These are phyloP conservation scores for Bubalus kerabau DNA, from an alignment of 2,113 vertebrate genomes.

Conservation along the genomic window DNA sequence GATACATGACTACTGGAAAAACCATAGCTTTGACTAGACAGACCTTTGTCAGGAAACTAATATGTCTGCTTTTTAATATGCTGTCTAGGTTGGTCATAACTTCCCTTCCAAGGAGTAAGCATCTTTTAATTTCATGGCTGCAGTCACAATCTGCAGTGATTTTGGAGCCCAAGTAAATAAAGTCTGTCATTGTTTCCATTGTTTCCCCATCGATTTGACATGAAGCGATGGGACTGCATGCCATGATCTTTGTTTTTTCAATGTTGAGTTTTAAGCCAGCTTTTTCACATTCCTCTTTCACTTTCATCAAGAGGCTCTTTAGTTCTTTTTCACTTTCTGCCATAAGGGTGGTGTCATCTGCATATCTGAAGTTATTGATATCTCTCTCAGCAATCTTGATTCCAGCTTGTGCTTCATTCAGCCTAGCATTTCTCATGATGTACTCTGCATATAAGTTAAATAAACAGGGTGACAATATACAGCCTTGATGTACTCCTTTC, in stretches of 20 bases:
- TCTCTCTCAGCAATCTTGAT: neutral
- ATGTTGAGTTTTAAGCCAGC: neutral
- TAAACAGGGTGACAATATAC: neutral
- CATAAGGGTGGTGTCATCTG: neutral
- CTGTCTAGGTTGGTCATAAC: neutral
- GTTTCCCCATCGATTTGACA: neutral
- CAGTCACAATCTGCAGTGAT: neutral
- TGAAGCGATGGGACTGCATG: neutral
- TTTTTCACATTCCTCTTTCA: neutral
- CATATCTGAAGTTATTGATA: neutral
- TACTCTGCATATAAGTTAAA: neutral
- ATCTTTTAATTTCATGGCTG: neutral
- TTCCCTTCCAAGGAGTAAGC: neutral
- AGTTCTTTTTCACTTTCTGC: neutral
- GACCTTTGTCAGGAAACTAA: neutral
- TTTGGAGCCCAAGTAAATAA: neutral
- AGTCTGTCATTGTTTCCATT: neutral
- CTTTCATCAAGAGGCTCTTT: neutral
- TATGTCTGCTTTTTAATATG: neutral
- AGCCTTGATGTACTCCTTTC: neutral
- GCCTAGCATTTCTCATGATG: neutral
- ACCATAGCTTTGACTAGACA: neutral
- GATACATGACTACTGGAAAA: neutral
- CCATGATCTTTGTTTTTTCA: neutral
- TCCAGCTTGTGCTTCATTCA: neutral